Evolutionary conservation across 2,113 vertebrate genomes (phyloP), one percentile per base, ranked within the genome.

Genomic region (Neogale vison): DNA sequence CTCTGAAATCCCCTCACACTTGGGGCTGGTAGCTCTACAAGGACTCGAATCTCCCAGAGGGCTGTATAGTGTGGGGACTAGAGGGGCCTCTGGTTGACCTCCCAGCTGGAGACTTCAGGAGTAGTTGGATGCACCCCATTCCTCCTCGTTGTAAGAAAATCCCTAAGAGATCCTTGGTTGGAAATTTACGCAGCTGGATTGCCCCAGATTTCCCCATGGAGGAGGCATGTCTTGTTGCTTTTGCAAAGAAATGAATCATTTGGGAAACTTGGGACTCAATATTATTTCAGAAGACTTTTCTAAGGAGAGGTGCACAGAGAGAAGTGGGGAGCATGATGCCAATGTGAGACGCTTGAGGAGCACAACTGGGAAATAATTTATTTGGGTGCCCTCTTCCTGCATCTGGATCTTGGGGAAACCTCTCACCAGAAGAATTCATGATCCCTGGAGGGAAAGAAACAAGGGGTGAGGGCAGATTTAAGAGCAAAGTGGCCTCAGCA

Each of bases 181-280:
- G 93, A 93, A 93, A 96, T 57, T 76, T 90, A 88, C 17, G n/a
- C 12, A 47, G 31, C 34, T 47, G 77, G 61, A 94, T 95, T 96
- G 34, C 52, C 92, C 90, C 95, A 95, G 61, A 92, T 31, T 97
- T 96, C 55, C 95, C 79, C 17, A 95, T 91, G 39, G 61, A 82
- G 24, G 93, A 21, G 5, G 50, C 57, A 93, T 17, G 45, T 61
- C 77, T 91, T 47, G 47, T 57, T 86, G 84, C 82, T 94, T 97
- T 72, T 96, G 65, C 55, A 81, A 93, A 97, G 13, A 17, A 96
- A 61, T 92, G 65, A 90, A 65, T 95, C 79, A 95, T 86, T 85
- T 96, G 83, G 92, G 86, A 96, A 88, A 82, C 59, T 36, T 88
- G 26, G 74, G 31, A 69, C 36, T 93, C 87, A 31, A 81, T 39